Evolutionary conservation across 2,113 vertebrate species (phyloP), one percentile per base, ranked within the genome.

Genomic region (Ibidorhyncha struthersii): DNA sequence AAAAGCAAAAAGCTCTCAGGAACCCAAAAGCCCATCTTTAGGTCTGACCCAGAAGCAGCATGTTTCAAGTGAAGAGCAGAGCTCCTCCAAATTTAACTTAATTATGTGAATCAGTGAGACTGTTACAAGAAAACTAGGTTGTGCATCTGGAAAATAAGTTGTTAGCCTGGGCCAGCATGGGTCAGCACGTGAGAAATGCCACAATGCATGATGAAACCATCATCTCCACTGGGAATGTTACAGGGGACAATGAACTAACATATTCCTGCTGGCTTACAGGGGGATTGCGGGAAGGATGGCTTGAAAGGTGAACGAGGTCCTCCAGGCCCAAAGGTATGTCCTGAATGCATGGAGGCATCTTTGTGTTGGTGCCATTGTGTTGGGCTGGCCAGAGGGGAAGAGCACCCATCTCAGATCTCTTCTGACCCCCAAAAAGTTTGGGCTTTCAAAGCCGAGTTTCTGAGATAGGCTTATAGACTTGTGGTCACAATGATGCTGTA

Each of bases 271-370:
- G 98, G 97, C 47, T 96, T 96, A 34, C 71, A 95, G 89, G 97
- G 97, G 67, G 92, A 98, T 36, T 69, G 96, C 1, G 99, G 99
- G n/a, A 92, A 91, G 59, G 87, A 97, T 4, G 98, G 98, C 41
- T 93, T 92, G 41, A 98, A 88, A 92, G 98, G 98, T 1, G 97
- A 97, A 59, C 91, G 87, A 67, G 98, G 98, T 58, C 97, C 83
- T 62, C 97, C 98, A 32, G 99, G 99, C 26, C 98, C 96, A 26
- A 98, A 97, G 95, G 99, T 99, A 97, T 89, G 98, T 96, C 49
- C 36, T 25, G 34, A 62, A 4, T 22, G 43, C 3, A 0, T 23
- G 43, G 43, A 53, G 17, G 5, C 15, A 6, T 63, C 41, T 86
- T 29, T 27, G 8, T 8, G 52, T 29, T n/a, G 49, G 49, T 76